Percentiles rank a stretch among this genome's conserved stretches.
These are phyloP conservation scores for Pycnonotus jocosus DNA, from an alignment of 2,113 vertebrate species.

Conservation along the genomic window DNA sequence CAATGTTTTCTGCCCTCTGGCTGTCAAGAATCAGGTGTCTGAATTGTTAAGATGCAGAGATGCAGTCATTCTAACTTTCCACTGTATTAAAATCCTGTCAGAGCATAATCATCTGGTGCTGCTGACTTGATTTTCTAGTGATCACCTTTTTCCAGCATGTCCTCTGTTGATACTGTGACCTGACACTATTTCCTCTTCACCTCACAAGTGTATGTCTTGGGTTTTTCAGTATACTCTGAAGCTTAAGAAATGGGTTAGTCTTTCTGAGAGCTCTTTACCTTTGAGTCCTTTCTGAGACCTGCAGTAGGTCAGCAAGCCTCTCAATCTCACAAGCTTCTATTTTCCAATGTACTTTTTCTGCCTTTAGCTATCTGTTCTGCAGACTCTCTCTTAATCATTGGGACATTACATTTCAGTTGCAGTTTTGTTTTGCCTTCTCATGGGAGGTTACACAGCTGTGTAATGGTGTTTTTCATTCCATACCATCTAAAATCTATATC, in stretches of 20 bases:
- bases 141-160: not conserved
- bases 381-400: not conserved
- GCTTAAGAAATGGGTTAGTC: not conserved
- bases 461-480: not conserved
- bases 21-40: not conserved
- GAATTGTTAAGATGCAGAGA: not conserved
- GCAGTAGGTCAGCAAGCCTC: not conserved
- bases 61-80: not conserved
- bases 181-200: not conserved
- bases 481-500: not conserved
- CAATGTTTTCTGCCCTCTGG: not conserved
- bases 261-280: not conserved
- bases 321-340: not conserved
- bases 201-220: not conserved
- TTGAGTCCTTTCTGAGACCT: not conserved
- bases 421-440: not conserved
- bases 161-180: not conserved
- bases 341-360: not conserved
- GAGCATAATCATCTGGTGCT: not conserved
- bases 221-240: not conserved
- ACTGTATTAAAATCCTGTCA: not conserved
- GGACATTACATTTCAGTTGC: not conserved
- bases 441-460: not conserved
- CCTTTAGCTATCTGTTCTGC: not conserved
- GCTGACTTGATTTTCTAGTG: not conserved